Conservation (phyloP, 2,113 vertebrate species). For the Mus spicilegus region DNA sequence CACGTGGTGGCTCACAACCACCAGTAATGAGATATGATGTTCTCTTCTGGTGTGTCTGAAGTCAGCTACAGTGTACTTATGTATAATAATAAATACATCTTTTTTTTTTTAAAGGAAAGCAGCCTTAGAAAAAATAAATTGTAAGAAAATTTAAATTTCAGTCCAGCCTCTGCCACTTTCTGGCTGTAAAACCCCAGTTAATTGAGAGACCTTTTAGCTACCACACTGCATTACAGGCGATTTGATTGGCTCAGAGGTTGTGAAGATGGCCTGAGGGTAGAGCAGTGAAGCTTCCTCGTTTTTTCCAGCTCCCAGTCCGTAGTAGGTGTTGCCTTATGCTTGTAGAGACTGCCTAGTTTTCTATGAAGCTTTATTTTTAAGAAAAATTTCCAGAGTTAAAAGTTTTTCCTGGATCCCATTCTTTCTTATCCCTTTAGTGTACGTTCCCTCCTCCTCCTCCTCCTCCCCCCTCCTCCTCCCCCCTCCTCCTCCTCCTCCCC, state of each 20-base stretch:
- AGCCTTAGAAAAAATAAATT: not conserved
- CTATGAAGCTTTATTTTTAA: not conserved
- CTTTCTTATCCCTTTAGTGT: not conserved
- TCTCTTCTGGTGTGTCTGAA: too few species aligned
- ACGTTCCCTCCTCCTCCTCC: not conserved
- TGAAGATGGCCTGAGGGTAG: not conserved
- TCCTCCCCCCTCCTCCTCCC: too few species aligned
- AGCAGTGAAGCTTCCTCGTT: not conserved
- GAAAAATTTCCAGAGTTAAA: not conserved
- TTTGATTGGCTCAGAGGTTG: not conserved
- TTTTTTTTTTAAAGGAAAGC: not conserved
- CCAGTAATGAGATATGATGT: too few species aligned
- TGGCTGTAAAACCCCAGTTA: not conserved
- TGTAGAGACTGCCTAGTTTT: not conserved
- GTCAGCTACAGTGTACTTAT: too few species aligned
- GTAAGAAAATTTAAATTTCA: not conserved
- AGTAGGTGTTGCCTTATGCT: not conserved
- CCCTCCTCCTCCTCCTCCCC: not conserved
- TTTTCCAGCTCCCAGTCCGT: too few species aligned
- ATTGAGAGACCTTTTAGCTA: not conserved
- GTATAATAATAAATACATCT: too few species aligned
- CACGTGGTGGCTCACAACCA: too few species aligned
- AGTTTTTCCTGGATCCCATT: not conserved
- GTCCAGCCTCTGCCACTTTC: not conserved
- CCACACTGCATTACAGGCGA: not conserved